Evolutionary conservation across 2,888 invertebrate species (phyloP).

Genomic region (Stenichneumon culpator): DNA sequence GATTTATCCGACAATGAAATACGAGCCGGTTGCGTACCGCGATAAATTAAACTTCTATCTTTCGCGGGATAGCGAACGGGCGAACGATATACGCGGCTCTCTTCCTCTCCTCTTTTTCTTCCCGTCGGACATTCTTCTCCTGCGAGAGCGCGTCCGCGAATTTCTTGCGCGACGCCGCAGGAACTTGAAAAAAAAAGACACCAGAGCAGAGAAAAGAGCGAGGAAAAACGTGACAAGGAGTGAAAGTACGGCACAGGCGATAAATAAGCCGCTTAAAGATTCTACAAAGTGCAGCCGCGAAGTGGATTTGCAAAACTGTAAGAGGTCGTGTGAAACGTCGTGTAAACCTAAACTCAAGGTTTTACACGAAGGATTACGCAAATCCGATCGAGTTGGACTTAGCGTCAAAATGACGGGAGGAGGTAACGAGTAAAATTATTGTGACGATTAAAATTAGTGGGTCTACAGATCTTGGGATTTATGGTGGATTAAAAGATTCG

Average conservation of each 20-base stretch:
- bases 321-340: conserved; percentile 20
- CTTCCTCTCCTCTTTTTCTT: conserved; percentile 31
- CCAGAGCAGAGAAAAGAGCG: neutral
- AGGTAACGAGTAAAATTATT: neutral
- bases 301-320: conserved; percentile 59
- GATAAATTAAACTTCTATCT: conserved; percentile 59
- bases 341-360: conserved; percentile 39
- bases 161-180: conserved; percentile 36
- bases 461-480: neutral
- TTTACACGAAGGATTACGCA: conserved; percentile 35
- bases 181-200: conserved; percentile 7
- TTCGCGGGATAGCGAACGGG: neutral
- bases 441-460: neutral
- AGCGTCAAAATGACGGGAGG: neutral
- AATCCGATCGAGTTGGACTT: neutral
- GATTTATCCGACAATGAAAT: conserved; percentile 70
- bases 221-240: conserved; percentile 36
- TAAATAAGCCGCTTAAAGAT: conserved; percentile 68
- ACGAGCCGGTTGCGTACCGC: conserved; percentile 57
- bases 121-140: conserved; percentile 27
- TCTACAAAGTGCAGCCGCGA: conserved; percentile 63
- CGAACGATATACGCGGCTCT: conserved; percentile 30
- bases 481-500: neutral
- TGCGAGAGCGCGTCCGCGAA: conserved; percentile 9
- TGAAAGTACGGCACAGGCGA: conserved; percentile 49